These are phyloP conservation scores for Drosophila sordidapex DNA, from an alignment of 2,888 invertebrate species.

Conservation along the genomic window DNA sequence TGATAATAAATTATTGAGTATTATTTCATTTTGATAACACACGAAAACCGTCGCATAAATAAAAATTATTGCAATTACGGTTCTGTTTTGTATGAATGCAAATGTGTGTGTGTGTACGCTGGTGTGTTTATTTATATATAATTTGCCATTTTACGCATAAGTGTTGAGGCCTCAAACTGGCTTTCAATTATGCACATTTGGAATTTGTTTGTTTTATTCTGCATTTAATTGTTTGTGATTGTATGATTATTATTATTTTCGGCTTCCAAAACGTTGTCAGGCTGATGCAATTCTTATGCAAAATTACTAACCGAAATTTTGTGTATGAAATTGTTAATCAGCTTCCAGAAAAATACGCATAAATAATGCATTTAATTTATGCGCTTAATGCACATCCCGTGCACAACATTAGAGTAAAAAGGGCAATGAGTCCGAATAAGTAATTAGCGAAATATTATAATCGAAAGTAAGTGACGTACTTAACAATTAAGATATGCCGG, in stretches of 20 bases:
- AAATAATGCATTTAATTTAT: constrained; percentile 66
- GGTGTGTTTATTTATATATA: constrained; percentile 29
- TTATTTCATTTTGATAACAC: constrained; percentile 34
- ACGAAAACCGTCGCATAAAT: constrained; percentile 61
- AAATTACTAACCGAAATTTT: constrained; percentile 69
- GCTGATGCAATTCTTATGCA: constrained; percentile 76
- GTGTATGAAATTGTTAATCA: constrained; percentile 54
- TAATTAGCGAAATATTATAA: constrained; percentile 25
- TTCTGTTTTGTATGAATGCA: constrained; percentile 48
- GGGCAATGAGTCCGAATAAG: constrained; percentile 63
- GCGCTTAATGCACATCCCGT: constrained; percentile 67
- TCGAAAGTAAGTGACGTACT: constrained; percentile 2
- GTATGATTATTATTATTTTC: constrained; percentile 31
- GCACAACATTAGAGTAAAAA: constrained; percentile 57
- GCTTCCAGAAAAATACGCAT: constrained; percentile 33
- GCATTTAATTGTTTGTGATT: constrained; percentile 37
- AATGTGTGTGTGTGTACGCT: constrained; percentile 22
- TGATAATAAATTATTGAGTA: constrained; percentile 16
- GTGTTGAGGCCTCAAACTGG: constrained; percentile 59
- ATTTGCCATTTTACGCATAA: constrained; percentile 6
- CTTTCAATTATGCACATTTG: constrained; percentile 69
- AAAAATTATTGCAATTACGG: constrained; percentile 73
- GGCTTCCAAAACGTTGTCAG: constrained; percentile 37
- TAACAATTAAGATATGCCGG: not conserved
- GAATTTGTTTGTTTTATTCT: constrained; percentile 61